Evolutionary conservation across 2,113 vertebrate genomes (phyloP), one percentile per base, ranked within the genome.

Genomic region (Macquaria ambigua): DNA sequence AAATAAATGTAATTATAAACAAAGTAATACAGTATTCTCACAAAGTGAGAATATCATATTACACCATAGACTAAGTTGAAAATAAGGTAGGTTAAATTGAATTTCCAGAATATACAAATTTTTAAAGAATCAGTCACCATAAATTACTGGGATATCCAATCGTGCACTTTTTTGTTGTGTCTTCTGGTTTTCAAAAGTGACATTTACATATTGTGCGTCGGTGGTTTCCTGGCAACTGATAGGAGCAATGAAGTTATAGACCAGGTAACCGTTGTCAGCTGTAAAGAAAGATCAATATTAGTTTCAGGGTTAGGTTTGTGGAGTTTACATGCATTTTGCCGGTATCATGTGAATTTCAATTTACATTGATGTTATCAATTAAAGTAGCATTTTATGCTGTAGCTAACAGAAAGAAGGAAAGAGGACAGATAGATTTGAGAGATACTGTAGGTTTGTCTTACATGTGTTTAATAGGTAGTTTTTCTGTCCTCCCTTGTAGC

Each of bases 81-180:
- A 68, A 15, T 23, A 46, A 48, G 16, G 5, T 8, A 39, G 16
- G 8, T 52, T 48, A 16, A 56, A 72, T 23, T 1, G 0, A 82
- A 62, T 70, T 6, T 15, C 56, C 67, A 50, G 4, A 52, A 15
- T 64, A 12, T 46, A 7, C 11, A 20, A 58, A n/a, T 20, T 43
- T 20, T 15, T 23, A 31, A 53, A 59, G 48, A 56, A n/a, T 14
- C 20, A 70, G 1, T 56, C 92, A 96, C 95, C 59, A 12, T 86
- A 74, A 31, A 96, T 77, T 0, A 94, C 78, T 41, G 93, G 89
- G 15, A 96, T 74, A 3, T 7, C 59, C 55, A 89, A 2, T 8
- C 0, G 1, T 23, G 0, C 48, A 4, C 0, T 37, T 74, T 31
- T 74, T 0, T 0, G 0, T 74, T 95, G 87, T 0, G 0, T 0